Percentiles rank a stretch among this genome's conserved stretches.
phyloP scores from a whole-genome alignment of 2,797 vertebrate genomes.

The Hydrolagus colliei region DNA sequence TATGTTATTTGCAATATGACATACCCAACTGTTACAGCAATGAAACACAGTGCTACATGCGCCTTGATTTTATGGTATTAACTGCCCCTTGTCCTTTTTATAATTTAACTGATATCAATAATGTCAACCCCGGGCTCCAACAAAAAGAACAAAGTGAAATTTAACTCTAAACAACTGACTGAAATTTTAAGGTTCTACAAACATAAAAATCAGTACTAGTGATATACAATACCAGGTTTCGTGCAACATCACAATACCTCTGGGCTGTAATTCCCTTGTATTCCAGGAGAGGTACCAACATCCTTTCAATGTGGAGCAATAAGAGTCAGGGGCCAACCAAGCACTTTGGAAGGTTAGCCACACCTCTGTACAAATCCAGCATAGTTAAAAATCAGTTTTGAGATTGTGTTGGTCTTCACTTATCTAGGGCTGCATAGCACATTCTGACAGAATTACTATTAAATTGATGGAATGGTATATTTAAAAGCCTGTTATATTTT shows the following conservation, averaged over 20 bases:
- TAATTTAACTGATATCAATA: neutral
- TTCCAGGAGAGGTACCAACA: neutral
- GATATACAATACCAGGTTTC: neutral
- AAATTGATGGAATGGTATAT: neutral
- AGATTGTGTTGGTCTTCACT: neutral
- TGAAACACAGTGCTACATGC: neutral
- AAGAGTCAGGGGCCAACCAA: neutral
- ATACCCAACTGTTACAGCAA: neutral
- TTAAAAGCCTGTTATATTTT: neutral
- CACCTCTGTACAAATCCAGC: neutral
- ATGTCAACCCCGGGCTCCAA: neutral
- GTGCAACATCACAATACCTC: neutral
- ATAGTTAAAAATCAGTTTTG: neutral
- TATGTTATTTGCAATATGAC: neutral
- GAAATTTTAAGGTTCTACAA: too few relatives aligned
- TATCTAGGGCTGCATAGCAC: too few relatives aligned
- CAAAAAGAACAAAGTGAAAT: neutral
- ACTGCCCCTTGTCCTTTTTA: neutral
- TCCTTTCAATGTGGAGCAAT: neutral
- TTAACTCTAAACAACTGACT: neutral
- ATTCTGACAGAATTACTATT: neutral
- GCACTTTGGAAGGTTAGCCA: neutral
- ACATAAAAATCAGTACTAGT: neutral
- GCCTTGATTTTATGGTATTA: neutral
- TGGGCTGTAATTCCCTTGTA: neutral